phyloP scores from a whole-genome alignment of 1,140 invertebrate genomes.

The Drosophila tropicalis region DNA sequence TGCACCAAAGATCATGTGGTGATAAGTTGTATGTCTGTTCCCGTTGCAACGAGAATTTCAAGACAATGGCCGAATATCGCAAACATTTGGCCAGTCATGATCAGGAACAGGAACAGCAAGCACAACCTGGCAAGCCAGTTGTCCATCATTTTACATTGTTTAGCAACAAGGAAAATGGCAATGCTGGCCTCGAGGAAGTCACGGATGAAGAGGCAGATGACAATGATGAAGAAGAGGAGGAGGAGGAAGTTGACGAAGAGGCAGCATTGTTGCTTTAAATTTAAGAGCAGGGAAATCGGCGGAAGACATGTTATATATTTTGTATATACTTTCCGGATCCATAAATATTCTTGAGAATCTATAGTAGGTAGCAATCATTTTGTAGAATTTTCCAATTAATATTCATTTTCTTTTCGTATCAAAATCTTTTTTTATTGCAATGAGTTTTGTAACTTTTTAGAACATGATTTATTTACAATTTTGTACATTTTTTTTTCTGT shows the following conservation, averaged over 20 bases:
- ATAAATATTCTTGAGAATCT: not conserved
- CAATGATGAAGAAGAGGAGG: conserved; percentile 37
- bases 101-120: conserved; percentile 34
- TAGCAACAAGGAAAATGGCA: conserved; percentile 67
- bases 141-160: conserved; percentile 62
- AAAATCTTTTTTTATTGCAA: not conserved
- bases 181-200: conserved; percentile 38
- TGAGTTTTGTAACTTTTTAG: not conserved
- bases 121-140: conserved; percentile 35
- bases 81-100: conserved; percentile 62
- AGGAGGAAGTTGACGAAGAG: conserved; percentile 33
- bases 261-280: conserved; percentile 43
- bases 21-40: conserved; percentile 93
- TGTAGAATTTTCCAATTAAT: not conserved
- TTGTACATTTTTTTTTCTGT: not conserved
- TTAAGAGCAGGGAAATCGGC: not conserved
- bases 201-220: conserved; percentile 3
- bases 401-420: conserved; percentile 3
- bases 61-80: conserved; percentile 65
- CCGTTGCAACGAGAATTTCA: conserved; percentile 88
- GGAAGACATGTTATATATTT: not conserved
- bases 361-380: not conserved
- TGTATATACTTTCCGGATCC: not conserved
- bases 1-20: conserved; percentile 89
- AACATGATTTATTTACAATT: not conserved